phyloP scores from a whole-genome alignment of 2,797 vertebrate species.

The Fratercula arctica region DNA sequence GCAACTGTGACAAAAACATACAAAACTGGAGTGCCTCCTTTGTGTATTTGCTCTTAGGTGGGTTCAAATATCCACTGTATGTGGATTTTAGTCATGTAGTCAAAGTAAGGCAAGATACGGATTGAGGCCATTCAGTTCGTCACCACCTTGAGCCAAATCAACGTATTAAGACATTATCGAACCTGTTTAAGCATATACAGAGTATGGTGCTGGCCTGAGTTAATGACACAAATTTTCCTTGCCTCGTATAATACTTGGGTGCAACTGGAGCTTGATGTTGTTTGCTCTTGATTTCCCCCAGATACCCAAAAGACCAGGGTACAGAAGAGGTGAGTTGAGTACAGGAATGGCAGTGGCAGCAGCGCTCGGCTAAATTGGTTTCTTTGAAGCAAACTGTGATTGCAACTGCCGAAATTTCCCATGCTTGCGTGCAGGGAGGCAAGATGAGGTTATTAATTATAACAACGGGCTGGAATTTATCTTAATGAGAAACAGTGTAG shows the following conservation, averaged over 20 bases:
- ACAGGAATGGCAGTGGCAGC: not conserved
- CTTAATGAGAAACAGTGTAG: not conserved
- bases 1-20: not conserved
- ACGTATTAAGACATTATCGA: not conserved
- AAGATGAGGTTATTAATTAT: constrained; percentile 14
- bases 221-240: not conserved
- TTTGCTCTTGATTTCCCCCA: not conserved
- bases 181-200: not conserved
- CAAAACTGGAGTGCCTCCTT: not conserved
- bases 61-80: not conserved
- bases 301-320: not conserved
- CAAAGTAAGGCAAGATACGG: not conserved
- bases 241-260: not conserved
- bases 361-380: not conserved
- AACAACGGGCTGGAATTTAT: not conserved
- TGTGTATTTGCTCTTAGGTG: not conserved
- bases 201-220: not conserved
- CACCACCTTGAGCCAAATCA: not conserved
- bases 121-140: not conserved
- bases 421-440: not conserved
- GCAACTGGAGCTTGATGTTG: not conserved
- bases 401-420: not conserved
- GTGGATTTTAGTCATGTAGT: not conserved
- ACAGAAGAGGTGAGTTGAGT: not conserved
- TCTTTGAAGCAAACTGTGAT: not conserved